Evolutionary conservation across 2,888 invertebrate genomes (phyloP).

Genomic region (Tribolium freemani): DNA sequence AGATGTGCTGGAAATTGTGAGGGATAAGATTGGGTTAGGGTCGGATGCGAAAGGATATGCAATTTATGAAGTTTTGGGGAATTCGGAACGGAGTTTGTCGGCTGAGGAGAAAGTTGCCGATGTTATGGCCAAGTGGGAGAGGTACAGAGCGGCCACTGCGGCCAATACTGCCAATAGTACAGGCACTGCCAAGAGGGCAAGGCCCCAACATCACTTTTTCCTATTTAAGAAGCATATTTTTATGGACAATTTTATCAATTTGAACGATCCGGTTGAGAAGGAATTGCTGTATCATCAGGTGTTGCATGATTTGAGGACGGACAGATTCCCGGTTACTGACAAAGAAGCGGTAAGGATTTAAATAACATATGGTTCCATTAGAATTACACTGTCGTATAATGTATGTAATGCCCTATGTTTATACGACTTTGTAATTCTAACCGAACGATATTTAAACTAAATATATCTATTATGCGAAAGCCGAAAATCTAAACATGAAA

Average conservation of each 20-base stretch:
- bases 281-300: conserved; percentile 95
- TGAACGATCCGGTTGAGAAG: conserved; percentile 90
- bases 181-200: conserved; percentile 62
- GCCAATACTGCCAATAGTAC: conserved; percentile 65
- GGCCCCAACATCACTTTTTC: conserved; percentile 77
- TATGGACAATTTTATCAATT: conserved; percentile 83
- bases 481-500: no score
- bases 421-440: no score
- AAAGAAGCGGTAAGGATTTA: conserved; percentile 87
- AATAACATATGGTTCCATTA: no score
- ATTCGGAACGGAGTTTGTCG: conserved; percentile 86
- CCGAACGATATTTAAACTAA: no score
- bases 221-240: conserved; percentile 88
- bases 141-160: conserved; percentile 80
- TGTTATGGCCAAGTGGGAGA: conserved; percentile 96
- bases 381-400: no score
- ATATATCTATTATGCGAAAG: no score
- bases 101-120: conserved; percentile 93
- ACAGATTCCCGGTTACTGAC: conserved; percentile 92
- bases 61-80: conserved; percentile 91
- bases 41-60: conserved; percentile 88
- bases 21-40: conserved; percentile 90
- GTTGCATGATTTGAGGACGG: conserved; percentile 89
- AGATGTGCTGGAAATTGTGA: conserved; percentile 89
- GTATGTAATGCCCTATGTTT: no score